These are phyloP conservation scores for Pseudococcus jackbeardsleyi DNA, from an alignment of 2,888 invertebrate genomes.

Conservation along the genomic window DNA sequence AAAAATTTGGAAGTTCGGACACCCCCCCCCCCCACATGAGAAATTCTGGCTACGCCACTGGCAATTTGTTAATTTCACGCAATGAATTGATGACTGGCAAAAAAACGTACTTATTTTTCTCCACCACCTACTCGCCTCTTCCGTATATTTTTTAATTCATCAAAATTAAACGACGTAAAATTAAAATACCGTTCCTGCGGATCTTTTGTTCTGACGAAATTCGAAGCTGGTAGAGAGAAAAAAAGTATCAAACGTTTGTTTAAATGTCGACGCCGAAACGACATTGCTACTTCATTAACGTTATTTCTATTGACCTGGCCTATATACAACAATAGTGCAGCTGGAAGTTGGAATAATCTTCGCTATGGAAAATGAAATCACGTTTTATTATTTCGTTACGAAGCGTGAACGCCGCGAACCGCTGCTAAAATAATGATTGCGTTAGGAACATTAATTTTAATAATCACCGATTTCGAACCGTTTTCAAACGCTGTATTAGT, in stretches of 20 bases:
- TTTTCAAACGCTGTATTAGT: constrained; percentile 34
- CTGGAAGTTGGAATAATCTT: constrained; percentile 36
- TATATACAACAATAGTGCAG: constrained; percentile 43
- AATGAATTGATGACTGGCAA: no score
- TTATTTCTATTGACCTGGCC: constrained; percentile 38
- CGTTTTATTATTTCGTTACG: constrained; percentile 50
- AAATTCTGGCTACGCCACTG: no score
- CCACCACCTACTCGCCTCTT: no score
- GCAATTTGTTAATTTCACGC: no score
- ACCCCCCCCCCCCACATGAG: no score
- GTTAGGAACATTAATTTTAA: constrained; percentile 49
- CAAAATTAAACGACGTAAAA: background rate
- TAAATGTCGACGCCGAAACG: background rate
- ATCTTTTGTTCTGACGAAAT: background rate
- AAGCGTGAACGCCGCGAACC: constrained; percentile 29
- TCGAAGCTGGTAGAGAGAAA: background rate
- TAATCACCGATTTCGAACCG: constrained; percentile 36
- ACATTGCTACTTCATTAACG: constrained; percentile 47
- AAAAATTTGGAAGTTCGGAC: no score
- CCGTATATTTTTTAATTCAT: background rate
- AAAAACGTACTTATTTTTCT: no score
- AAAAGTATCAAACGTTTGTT: constrained; percentile 1
- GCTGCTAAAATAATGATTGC: constrained; percentile 38
- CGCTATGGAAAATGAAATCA: constrained; percentile 47
- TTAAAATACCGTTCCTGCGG: background rate